Evolutionary conservation across 1,140 invertebrate species (phyloP).

Genomic region (Platyscapa corneri): DNA sequence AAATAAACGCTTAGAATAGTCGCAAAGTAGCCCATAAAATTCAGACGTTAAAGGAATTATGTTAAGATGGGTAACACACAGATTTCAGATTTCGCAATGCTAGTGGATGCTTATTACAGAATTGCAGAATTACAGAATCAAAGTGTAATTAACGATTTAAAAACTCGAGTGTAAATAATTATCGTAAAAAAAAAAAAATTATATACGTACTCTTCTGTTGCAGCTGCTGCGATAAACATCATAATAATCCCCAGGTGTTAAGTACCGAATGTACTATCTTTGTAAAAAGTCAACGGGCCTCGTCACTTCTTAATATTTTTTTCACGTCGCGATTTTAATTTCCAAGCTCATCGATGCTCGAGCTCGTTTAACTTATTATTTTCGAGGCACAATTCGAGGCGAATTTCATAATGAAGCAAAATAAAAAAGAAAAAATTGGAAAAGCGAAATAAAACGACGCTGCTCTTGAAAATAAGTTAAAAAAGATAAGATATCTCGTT

Average conservation of each 20-base stretch:
- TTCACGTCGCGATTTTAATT: too few relatives aligned
- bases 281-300: too few relatives aligned
- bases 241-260: neutral
- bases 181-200: neutral
- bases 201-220: neutral
- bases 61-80: neutral
- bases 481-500: slow-evolving; percentile 21
- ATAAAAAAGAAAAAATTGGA: neutral
- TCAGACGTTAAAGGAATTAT: neutral
- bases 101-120: neutral
- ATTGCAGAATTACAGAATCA: too few relatives aligned
- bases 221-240: neutral
- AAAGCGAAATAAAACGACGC: neutral
- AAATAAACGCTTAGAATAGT: neutral
- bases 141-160: neutral
- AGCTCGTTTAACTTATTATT: too few relatives aligned
- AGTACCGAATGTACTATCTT: neutral
- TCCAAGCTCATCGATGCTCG: too few relatives aligned
- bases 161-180: neutral
- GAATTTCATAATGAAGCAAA: too few relatives aligned
- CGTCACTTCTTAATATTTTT: too few relatives aligned
- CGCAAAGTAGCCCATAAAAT: neutral
- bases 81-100: neutral
- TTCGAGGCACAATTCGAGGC: too few relatives aligned
- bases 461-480: slow-evolving; percentile 3